Evolutionary conservation across 2,113 vertebrate genomes (phyloP), one percentile per base, ranked within the genome.

Genomic region (Bubo scandiacus): DNA sequence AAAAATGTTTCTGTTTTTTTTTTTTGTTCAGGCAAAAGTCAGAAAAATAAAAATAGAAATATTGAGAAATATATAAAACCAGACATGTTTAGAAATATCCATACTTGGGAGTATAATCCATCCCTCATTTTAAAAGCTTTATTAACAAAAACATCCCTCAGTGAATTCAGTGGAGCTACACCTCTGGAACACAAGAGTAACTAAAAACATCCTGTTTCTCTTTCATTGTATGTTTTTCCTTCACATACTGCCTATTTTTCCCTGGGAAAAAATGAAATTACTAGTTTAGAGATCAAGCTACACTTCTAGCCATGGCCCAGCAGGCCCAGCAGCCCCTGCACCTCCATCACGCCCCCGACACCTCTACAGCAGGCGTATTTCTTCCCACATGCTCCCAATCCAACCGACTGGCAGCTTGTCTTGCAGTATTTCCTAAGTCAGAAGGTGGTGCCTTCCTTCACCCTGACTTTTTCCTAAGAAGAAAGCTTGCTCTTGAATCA

Each of bases 1-100:
- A 38, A 90, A 75, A 86, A 45, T 17, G 43, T 45, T 45, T 45
- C 43, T 18, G 43, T 15, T 30, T 22, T 29, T 74, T 62, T 20
- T 77, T 77, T 15, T 88, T 79, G 26, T 93, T 86, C 55, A 88
- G 55, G 73, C 78, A 90, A 88, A 96, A 95, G 80, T 94, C 81
- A 92, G 88, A 85, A 94, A 96, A 96, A 90, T 90, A 91, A 88
- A 96, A 95, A 78, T 22, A 81, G 63, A 87, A 90, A 90, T 95
- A 82, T 79, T 96, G 95, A 95, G 89, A 95, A 97, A 94, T 73
- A 82, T 55, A 85, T 58, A 82, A 95, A 92, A 57, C 12, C 78
- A 92, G 54, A 66, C 52, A 21, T 91, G 85, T 85, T 91, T 96
- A 91, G 73, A 94, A 97, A 95, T 89, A 86, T 45, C 22, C 32